Conservation (phyloP, 2,888 invertebrate species). For the Drosophila koepferae region DNA sequence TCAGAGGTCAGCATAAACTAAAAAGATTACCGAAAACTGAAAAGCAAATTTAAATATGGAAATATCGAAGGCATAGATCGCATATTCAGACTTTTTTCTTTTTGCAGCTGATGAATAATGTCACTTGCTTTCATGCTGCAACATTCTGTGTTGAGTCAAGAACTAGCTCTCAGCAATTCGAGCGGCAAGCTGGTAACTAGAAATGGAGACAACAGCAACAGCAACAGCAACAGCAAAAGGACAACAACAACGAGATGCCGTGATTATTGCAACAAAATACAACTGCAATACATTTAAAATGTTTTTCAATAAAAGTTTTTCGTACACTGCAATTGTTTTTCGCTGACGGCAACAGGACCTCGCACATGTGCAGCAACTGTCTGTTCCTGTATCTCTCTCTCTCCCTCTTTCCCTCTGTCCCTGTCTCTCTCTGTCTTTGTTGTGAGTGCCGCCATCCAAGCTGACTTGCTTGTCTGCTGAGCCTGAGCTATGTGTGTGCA, state of each 20-base stretch:
- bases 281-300: conserved; percentile 72
- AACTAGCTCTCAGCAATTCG: conserved; percentile 31
- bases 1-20: conserved; percentile 60
- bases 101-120: conserved; percentile 62
- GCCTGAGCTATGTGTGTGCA: conserved; percentile 2
- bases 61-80: conserved; percentile 24
- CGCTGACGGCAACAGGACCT: conserved; percentile 32
- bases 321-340: conserved; percentile 69
- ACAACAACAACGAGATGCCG: conserved; percentile 35
- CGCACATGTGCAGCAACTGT: conserved; percentile 18
- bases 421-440: conserved; percentile 4
- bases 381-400: background rate
- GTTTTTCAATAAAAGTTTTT: conserved; percentile 79
- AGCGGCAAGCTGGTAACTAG: conserved; percentile 30
- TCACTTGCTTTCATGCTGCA: conserved; percentile 41
- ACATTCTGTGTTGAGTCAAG: conserved; percentile 44
- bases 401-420: conserved; percentile 1
- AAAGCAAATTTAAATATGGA: conserved; percentile 39
- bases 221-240: conserved; percentile 2
- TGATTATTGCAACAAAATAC: conserved; percentile 43
- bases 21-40: conserved; percentile 21
- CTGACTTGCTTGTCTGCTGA: conserved; percentile 6
- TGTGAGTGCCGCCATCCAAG: conserved; percentile 10
- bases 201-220: conserved; percentile 14
- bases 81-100: background rate